Percentiles rank a stretch among this genome's conserved stretches.
Evolutionary conservation across 1,140 invertebrate genomes (phyloP).

Genomic region (Archivesica marissinica): DNA sequence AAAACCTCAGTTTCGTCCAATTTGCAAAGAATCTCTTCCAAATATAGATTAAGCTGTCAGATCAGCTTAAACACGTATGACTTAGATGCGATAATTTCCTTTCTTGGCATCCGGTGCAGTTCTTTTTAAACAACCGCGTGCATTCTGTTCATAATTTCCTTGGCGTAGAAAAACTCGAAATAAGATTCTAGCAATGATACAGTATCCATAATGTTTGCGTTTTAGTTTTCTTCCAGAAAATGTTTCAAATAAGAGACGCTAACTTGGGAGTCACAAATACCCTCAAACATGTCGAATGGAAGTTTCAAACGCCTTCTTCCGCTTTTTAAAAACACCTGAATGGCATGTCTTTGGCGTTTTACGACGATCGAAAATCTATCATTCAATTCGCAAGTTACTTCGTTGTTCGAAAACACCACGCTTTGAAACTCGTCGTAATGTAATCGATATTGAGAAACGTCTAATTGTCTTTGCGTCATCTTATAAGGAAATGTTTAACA

Average conservation of each 20-base stretch:
- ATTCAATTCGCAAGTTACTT: conserved; percentile 27
- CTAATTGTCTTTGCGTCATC: conserved; percentile 31
- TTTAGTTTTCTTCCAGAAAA: conserved; percentile 10
- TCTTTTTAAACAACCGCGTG: conserved; percentile 12
- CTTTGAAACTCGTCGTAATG: conserved; percentile 21
- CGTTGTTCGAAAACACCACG: conserved; percentile 3
- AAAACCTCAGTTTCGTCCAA: not conserved
- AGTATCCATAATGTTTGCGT: not conserved
- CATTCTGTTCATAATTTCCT: not conserved
- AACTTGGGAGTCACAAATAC: conserved; percentile 12
- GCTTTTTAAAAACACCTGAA: conserved; percentile 22
- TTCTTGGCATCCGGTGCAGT: conserved; percentile 6
- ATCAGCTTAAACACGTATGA: not conserved
- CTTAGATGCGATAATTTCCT: not conserved
- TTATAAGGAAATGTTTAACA: not conserved
- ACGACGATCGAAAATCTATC: conserved; percentile 41
- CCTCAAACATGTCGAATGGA: conserved; percentile 22
- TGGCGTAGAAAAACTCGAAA: conserved; percentile 20
- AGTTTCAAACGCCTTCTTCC: conserved; percentile 10
- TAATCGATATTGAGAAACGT: conserved; percentile 7
- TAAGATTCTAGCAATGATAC: not conserved
- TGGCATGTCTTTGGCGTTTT: conserved; percentile 28
- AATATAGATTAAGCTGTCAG: not conserved
- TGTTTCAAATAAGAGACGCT: conserved; percentile 26
- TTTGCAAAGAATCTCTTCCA: not conserved